Evolutionary conservation across 2,113 vertebrate genomes (phyloP).

Genomic region (Hucho hucho): DNA sequence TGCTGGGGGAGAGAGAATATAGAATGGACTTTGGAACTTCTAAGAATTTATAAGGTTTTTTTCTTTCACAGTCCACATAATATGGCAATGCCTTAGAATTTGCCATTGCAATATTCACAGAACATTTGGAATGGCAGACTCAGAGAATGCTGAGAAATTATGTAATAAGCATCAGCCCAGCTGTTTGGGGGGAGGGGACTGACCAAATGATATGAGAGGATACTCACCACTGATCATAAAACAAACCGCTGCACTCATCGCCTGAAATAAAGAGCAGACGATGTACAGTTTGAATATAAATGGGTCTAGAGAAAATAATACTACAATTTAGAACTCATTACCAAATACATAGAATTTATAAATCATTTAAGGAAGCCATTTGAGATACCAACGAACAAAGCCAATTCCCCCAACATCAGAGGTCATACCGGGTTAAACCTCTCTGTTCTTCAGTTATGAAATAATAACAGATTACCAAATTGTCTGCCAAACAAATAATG

Average conservation of each 20-base stretch:
- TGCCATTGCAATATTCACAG: neutral
- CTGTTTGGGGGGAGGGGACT: neutral
- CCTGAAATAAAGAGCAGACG: slow-evolving; percentile 74
- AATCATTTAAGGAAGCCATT: slow-evolving; percentile 42
- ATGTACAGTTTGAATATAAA: slow-evolving; percentile 23
- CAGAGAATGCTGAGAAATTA: neutral
- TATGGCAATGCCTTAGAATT: neutral
- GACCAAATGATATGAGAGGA: neutral
- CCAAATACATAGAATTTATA: slow-evolving; percentile 20
- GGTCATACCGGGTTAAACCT: slow-evolving; percentile 1
- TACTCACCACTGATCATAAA: slow-evolving; percentile 95
- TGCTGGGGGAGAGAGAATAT: slow-evolving; percentile 60
- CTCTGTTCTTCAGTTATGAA: too few species aligned
- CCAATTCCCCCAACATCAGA: slow-evolving; percentile 12
- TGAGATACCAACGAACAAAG: neutral
- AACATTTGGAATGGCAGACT: neutral
- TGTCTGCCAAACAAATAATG: slow-evolving; percentile 20
- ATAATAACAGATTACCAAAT: slow-evolving; percentile 43
- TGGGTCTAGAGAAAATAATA: slow-evolving; percentile 31
- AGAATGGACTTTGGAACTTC: neutral
- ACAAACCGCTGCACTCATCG: slow-evolving; percentile 97
- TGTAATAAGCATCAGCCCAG: neutral
- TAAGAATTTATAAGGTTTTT: neutral
- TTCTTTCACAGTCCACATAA: neutral
- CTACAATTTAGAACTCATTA: slow-evolving; percentile 3